Conservation (phyloP, 2,888 invertebrate species). For the Teinopalpus imperialis region DNA sequence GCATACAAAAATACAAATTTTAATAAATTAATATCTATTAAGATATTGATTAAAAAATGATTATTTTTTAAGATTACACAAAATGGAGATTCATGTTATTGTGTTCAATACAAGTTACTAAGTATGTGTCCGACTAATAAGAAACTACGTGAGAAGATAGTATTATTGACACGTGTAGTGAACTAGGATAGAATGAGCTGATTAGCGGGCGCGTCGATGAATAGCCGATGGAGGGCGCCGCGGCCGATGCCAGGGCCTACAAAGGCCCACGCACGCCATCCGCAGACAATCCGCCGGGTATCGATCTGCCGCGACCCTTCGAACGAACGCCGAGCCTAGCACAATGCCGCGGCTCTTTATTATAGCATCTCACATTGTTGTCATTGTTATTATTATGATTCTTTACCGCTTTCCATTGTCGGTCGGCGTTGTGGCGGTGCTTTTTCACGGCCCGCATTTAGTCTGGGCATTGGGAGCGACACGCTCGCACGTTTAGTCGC, state of each 20-base stretch:
- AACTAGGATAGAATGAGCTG: conserved; percentile 18
- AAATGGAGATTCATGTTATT: too few species aligned
- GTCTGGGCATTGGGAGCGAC: conserved; percentile 80
- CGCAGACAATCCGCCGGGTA: conserved; percentile 76
- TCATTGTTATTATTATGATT: conserved; percentile 83
- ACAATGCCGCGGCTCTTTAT: conserved; percentile 81
- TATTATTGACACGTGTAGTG: background rate
- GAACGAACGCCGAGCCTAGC: conserved; percentile 76
- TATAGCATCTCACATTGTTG: conserved; percentile 83
- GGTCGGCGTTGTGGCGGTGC: conserved; percentile 80
- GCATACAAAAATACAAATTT: too few species aligned
- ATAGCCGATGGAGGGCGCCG: conserved; percentile 37
- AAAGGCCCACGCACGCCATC: conserved; percentile 72
- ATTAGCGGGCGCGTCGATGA: conserved; percentile 41
- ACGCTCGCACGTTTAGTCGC: conserved; percentile 78
- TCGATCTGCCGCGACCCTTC: conserved; percentile 80
- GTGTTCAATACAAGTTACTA: too few species aligned
- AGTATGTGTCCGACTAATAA: too few species aligned
- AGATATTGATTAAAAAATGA: too few species aligned
- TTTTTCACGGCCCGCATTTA: conserved; percentile 81
- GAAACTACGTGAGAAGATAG: background rate
- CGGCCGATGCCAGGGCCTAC: conserved; percentile 44
- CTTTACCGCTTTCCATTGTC: conserved; percentile 83
- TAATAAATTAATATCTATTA: too few species aligned
- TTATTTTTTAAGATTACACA: too few species aligned